Conservation (phyloP, 53 echinoderm and acorn worm genomes). For the Crossaster papposus region DNA sequence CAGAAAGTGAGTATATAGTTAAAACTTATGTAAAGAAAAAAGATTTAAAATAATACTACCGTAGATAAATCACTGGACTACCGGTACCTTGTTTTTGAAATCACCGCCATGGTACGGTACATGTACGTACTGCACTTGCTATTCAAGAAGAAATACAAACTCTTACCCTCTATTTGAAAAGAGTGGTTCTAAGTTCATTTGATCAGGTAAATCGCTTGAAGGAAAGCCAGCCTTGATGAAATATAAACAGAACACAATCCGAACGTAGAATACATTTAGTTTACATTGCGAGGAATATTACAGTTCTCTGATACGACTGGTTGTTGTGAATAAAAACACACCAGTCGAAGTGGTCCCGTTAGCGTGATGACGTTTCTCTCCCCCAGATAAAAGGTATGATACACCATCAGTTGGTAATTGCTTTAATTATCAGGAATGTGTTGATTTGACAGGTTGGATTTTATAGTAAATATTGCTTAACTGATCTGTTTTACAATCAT, state of each 20-base stretch:
- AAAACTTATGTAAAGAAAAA: not conserved
- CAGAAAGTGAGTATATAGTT: no score
- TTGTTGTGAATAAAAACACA: conserved; percentile 41
- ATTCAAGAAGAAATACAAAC: not conserved
- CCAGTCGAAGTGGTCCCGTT: conserved; percentile 6
- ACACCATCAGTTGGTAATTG: no score
- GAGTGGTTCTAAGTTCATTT: not conserved
- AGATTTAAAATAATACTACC: not conserved
- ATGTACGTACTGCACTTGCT: no score
- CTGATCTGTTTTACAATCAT: no score
- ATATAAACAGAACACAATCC: conserved; percentile 49
- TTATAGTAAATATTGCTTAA: no score
- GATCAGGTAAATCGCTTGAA: conserved; percentile 16
- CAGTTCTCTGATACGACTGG: not conserved
- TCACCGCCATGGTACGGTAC: no score
- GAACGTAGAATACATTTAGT: conserved; percentile 13
- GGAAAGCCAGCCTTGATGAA: conserved; percentile 41
- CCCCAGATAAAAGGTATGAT: conserved; percentile 12
- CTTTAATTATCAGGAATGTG: no score
- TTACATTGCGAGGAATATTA: not conserved
- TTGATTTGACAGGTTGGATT: no score
- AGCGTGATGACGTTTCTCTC: not conserved
- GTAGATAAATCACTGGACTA: not conserved
- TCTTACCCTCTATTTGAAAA: not conserved
- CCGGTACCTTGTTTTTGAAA: not conserved